Base-by-base conservation (phyloP, 2,888 invertebrate species). In the Lasioglossum calceatum region DNA sequence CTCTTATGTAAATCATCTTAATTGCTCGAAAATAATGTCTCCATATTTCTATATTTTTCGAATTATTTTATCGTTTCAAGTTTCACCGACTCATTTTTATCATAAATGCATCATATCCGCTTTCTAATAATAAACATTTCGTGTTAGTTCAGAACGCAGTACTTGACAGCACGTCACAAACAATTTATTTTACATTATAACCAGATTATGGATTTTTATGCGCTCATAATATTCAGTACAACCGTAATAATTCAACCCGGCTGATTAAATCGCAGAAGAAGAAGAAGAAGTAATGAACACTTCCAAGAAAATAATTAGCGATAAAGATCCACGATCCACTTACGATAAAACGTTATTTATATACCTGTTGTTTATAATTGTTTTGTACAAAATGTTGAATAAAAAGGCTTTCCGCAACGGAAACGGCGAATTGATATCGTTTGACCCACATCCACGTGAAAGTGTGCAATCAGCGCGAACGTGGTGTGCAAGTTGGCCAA, bases 321-420 rank as follows among this genome's bases (percentile, higher is more conserved):
- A 12, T 27, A 14, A 70, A 64, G 27, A 70, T 36, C 42, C 47
- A 16, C 39, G 44, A 44, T 39, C 71, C 16, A 27, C 58, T 64
- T 75, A 27, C 44, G 23, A 32, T n/a, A 47, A n/a, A 12, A 32
- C 77, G 61, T 64, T 79, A 81, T 84, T 78, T 89, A 83, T 89
- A 83, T 81, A 77, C 77, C 81, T 77, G 58, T 83, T 86, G 79
- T 71, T 85, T 84, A 74, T 86, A 79, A 85, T 85, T 84, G 54
- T 77, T 87, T 84, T 81, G 39, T 83, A 85, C 72, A 14, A 77
- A 77, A 75, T 16, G 77, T 84, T 76, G 61, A 36, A 32, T 50
- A 47, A 74, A 81, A 81, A 74, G 47, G 39, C 75, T 86, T 77
- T 81, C 73, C 74, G 27, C 44, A 10, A 54, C 72, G 76, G 84